phyloP scores from a whole-genome alignment of 2,113 vertebrate species.

The Diadophis punctatus region DNA sequence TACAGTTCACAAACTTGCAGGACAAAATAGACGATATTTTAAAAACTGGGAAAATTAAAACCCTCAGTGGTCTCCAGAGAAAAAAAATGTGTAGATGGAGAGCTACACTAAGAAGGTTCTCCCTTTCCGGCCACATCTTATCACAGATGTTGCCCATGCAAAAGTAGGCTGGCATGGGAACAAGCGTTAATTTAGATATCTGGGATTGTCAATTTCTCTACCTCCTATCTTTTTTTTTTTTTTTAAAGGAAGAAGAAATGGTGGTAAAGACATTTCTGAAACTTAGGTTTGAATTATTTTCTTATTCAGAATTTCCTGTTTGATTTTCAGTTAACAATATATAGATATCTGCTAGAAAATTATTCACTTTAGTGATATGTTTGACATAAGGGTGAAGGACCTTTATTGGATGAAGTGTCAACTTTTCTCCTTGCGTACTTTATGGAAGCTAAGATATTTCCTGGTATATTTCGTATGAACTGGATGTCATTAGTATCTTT shows the following conservation, averaged over 20 bases:
- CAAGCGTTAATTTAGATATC: background rate
- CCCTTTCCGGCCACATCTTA: background rate
- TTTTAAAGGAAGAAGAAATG: background rate
- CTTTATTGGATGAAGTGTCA: background rate
- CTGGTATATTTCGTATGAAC: background rate
- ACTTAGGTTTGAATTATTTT: background rate
- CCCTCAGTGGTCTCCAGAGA: background rate
- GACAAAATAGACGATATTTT: background rate
- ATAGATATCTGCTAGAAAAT: background rate
- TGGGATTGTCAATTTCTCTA: background rate
- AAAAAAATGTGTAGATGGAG: background rate
- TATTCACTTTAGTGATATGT: background rate
- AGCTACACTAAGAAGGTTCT: background rate
- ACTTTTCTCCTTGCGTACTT: background rate
- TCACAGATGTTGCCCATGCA: background rate
- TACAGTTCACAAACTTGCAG: background rate
- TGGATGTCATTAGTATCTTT: background rate
- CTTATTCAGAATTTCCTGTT: no score
- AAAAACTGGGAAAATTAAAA: background rate
- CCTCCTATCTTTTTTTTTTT: no score
- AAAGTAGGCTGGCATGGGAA: background rate
- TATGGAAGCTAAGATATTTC: background rate
- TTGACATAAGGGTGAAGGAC: background rate
- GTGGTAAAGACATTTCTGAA: background rate
- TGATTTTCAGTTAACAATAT: background rate